phyloP scores from a whole-genome alignment of 1,140 invertebrate genomes.

The Frieseomelitta varia region DNA sequence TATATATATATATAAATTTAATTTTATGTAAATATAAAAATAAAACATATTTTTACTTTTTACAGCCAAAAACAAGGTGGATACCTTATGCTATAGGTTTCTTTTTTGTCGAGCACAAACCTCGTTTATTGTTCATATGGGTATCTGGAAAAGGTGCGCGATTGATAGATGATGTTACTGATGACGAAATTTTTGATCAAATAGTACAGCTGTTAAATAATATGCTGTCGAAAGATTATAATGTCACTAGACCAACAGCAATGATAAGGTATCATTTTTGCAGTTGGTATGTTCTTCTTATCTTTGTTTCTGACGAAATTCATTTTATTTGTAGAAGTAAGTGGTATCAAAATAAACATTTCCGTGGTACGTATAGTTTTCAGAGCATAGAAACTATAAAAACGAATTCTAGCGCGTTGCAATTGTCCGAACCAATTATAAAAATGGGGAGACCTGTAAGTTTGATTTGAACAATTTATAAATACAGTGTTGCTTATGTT shows the following conservation, averaged over 20 bases:
- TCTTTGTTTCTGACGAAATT: not conserved
- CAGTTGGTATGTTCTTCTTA: not conserved
- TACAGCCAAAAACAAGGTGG: conserved; percentile 79
- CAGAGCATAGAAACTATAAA: conserved; percentile 82
- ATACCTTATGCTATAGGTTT: conserved; percentile 84
- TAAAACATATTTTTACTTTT: not conserved
- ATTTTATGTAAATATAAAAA: not conserved
- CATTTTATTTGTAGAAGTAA: conserved; percentile 80
- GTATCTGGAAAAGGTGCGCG: conserved; percentile 82
- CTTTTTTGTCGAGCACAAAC: conserved; percentile 84
- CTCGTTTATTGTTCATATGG: conserved; percentile 86
- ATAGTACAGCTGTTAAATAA: conserved; percentile 76
- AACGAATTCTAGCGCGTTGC: conserved; percentile 47
- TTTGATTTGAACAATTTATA: not conserved
- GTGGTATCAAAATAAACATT: conserved; percentile 87
- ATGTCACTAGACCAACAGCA: conserved; percentile 79
- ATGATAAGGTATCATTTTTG: conserved; percentile 60
- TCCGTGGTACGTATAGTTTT: conserved; percentile 88
- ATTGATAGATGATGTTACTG: conserved; percentile 82
- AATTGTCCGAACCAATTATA: conserved; percentile 73
- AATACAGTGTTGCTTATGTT: not conserved
- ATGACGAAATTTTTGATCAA: conserved; percentile 78
- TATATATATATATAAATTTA: not conserved
- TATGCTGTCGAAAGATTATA: conserved; percentile 77
- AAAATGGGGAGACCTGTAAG: conserved; percentile 70